phyloP scores from a whole-genome alignment of 2,888 invertebrate genomes.

The Hirtodrosophila alboralis region DNA sequence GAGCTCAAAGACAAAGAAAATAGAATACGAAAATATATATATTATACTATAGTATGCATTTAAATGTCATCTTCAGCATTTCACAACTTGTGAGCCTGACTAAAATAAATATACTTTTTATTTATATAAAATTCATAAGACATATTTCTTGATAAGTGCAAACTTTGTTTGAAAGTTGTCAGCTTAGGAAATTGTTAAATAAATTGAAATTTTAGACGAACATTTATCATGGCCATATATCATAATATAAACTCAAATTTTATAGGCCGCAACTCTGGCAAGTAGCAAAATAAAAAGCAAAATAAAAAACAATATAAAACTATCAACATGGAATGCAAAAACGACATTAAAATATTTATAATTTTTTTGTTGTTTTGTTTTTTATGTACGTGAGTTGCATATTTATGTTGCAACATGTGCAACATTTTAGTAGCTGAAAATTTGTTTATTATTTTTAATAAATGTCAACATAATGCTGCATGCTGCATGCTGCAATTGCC shows the following conservation, averaged over 20 bases:
- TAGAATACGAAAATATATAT: too few relatives aligned
- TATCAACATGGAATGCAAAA: slow-evolving; percentile 71
- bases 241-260: slow-evolving; percentile 12
- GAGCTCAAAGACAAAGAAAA: too few relatives aligned
- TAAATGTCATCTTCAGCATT: too few relatives aligned
- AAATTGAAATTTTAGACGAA: slow-evolving; percentile 65
- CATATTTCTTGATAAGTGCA: too few relatives aligned
- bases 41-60: too few relatives aligned
- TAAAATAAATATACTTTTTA: too few relatives aligned
- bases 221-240: slow-evolving; percentile 56
- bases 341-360: slow-evolving; percentile 75
- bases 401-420: slow-evolving; percentile 48
- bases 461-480: slow-evolving; percentile 76
- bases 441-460: slow-evolving; percentile 76
- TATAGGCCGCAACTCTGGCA: slow-evolving; percentile 35
- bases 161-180: slow-evolving; percentile 27
- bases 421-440: slow-evolving; percentile 23
- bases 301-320: slow-evolving; percentile 54
- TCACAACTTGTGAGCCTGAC: too few relatives aligned
- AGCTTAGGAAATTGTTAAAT: slow-evolving; percentile 67
- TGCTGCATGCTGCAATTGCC: slow-evolving; percentile 48
- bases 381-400: slow-evolving; percentile 58
- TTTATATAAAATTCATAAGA: slow-evolving; percentile 11
- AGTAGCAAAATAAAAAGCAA: background rate
- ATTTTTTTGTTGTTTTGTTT: slow-evolving; percentile 63